Evolutionary conservation across 2,797 vertebrate species (phyloP).

Genomic region (Hipposideros larvatus): DNA sequence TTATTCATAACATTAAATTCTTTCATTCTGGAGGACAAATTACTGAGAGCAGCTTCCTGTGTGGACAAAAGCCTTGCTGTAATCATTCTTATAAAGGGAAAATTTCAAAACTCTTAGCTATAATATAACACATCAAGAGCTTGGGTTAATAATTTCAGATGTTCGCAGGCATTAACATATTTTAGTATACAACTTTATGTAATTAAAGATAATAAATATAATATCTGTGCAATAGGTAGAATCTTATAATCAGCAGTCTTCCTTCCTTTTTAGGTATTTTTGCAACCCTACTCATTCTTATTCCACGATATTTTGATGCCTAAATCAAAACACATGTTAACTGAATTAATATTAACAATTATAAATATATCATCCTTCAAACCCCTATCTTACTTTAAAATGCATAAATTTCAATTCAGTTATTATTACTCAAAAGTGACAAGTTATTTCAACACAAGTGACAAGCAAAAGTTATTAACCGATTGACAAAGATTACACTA

Average conservation of each 20-base stretch:
- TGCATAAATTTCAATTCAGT: not conserved
- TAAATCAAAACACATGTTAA: conserved; percentile 28
- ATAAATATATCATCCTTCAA: not conserved
- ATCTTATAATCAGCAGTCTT: not conserved
- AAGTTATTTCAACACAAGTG: not conserved
- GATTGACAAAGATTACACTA: conserved; percentile 16
- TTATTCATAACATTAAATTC: not conserved
- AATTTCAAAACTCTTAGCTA: not conserved
- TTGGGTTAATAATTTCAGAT: not conserved
- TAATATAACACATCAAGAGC: not conserved
- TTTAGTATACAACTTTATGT: not conserved
- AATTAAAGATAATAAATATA: conserved; percentile 6
- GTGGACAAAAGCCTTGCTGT: not conserved
- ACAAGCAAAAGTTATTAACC: conserved; percentile 36
- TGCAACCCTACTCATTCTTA: not conserved
- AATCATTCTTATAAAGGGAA: not conserved
- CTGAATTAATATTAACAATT: not conserved
- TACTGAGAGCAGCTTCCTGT: not conserved
- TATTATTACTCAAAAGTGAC: not conserved
- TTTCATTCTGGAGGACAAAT: not conserved
- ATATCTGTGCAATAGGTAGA: not conserved
- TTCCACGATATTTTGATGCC: not conserved
- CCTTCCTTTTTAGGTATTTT: not conserved
- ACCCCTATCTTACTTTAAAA: not conserved
- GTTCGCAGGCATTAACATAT: not conserved